Conservation (phyloP, 2,113 vertebrate genomes). For the Parotia lawesii region DNA sequence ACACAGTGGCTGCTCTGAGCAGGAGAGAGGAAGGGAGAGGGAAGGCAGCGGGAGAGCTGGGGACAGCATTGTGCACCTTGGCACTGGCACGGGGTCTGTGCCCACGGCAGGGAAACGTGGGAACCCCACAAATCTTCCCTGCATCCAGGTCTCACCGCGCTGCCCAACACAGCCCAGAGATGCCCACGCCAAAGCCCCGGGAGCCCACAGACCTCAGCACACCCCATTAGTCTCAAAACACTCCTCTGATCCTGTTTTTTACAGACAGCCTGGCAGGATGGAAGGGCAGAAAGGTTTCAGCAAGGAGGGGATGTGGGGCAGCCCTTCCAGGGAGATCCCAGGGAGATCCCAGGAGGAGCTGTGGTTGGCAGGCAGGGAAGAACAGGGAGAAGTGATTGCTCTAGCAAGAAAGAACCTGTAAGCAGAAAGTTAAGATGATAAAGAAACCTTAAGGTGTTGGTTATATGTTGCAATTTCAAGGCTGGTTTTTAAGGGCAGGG, state of each 20-base stretch:
- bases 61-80: rapidly evolving
- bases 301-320: not conserved
- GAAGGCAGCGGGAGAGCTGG: not conserved
- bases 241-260: rapidly evolving
- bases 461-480: not conserved
- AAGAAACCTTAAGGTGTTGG: not conserved
- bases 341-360: not conserved
- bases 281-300: not conserved
- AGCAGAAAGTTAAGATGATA: not conserved
- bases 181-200: rapidly evolving
- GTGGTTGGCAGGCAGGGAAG: not conserved
- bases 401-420: not conserved
- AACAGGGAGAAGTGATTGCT: not conserved
- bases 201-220: not conserved
- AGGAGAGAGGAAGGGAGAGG: not conserved
- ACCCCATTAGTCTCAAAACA: rapidly evolving
- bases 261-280: not conserved
- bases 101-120: rapidly evolving
- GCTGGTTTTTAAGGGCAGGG: not conserved
- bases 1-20: not conserved
- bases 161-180: not conserved
- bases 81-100: rapidly evolving
- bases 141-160: not conserved
- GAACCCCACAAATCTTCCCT: not conserved
- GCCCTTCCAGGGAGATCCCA: not conserved